phyloP scores from a whole-genome alignment of 2,797 vertebrate species.

The Acanthopagrus latus region DNA sequence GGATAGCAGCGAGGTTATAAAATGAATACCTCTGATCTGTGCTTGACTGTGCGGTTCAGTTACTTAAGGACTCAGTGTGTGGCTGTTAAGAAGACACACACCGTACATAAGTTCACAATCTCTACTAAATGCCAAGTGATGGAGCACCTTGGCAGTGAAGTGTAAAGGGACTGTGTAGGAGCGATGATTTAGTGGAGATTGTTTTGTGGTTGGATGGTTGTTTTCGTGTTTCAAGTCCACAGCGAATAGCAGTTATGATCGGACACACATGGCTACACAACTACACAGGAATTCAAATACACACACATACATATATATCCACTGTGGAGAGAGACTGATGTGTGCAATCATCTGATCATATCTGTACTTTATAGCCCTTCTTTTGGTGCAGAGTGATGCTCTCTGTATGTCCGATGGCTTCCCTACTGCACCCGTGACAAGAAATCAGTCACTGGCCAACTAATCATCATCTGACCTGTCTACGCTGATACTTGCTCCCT shows the following conservation, averaged over 20 bases:
- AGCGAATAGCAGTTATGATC: conserved; percentile 5
- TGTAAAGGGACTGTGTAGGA: not conserved
- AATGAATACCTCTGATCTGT: conserved; percentile 49
- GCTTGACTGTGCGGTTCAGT: conserved; percentile 23
- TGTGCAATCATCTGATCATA: conserved; percentile 50
- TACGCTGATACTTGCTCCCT: conserved; percentile 6
- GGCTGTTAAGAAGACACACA: conserved; percentile 32
- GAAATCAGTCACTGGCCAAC: conserved; percentile 55
- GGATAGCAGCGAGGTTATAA: conserved; percentile 31
- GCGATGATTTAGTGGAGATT: not conserved
- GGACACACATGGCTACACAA: not conserved
- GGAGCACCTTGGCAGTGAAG: not conserved
- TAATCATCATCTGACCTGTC: conserved; percentile 48
- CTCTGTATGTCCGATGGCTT: conserved; percentile 41
- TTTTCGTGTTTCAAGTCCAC: conserved; percentile 3
- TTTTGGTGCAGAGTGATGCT: conserved; percentile 38
- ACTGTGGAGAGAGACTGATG: conserved; percentile 33
- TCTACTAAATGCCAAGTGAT: conserved; percentile 32
- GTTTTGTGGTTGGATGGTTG: conserved; percentile 20
- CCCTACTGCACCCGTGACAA: conserved; percentile 29
- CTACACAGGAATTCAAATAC: not conserved
- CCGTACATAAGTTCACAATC: conserved; percentile 1
- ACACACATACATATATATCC: not conserved
- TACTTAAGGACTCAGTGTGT: conserved; percentile 36
- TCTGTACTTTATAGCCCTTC: conserved; percentile 47